phyloP scores from a whole-genome alignment of 1,140 invertebrate species.

The Acromyrmex echinatior region DNA sequence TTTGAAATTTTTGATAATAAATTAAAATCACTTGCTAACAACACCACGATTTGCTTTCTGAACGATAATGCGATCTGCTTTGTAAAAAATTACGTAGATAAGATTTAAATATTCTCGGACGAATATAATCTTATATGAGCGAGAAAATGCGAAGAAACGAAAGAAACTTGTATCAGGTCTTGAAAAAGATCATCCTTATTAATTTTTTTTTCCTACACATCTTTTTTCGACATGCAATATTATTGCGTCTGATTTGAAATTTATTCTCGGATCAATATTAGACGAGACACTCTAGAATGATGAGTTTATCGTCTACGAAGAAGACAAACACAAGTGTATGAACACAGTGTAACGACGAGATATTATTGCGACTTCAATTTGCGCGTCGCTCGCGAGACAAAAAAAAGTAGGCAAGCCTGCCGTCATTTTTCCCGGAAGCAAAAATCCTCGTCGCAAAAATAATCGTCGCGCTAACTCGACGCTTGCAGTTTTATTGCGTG shows the following conservation, averaged over 20 bases:
- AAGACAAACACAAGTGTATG: not conserved
- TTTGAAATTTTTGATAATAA: not conserved
- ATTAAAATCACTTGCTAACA: not conserved
- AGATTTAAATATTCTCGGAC: constrained; percentile 35
- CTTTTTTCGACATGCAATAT: not conserved
- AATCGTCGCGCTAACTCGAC: constrained; percentile 64
- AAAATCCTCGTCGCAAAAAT: constrained; percentile 71
- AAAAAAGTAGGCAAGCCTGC: not conserved
- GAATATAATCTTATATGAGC: not conserved
- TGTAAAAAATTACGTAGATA: constrained; percentile 23
- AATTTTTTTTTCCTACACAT: not conserved
- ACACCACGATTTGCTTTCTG: not conserved
- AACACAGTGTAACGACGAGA: constrained; percentile 26
- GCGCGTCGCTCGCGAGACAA: constrained; percentile 40
- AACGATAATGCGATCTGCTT: constrained; percentile 5
- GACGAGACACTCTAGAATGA: constrained; percentile 1
- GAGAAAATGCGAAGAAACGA: not conserved
- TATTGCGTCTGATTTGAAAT: constrained; percentile 32
- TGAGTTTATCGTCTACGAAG: constrained; percentile 1
- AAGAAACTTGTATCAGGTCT: not conserved
- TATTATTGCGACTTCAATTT: constrained; percentile 53
- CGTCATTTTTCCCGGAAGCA: constrained; percentile 67
- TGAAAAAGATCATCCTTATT: constrained; percentile 26
- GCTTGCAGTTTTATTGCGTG: constrained; percentile 65
- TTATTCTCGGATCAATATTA: constrained; percentile 42